A percentile compares a stretch with the other conserved stretches of the same genome.
Evolutionary conservation across 2,888 invertebrate genomes (phyloP).

Genomic region (Troilus luridus): DNA sequence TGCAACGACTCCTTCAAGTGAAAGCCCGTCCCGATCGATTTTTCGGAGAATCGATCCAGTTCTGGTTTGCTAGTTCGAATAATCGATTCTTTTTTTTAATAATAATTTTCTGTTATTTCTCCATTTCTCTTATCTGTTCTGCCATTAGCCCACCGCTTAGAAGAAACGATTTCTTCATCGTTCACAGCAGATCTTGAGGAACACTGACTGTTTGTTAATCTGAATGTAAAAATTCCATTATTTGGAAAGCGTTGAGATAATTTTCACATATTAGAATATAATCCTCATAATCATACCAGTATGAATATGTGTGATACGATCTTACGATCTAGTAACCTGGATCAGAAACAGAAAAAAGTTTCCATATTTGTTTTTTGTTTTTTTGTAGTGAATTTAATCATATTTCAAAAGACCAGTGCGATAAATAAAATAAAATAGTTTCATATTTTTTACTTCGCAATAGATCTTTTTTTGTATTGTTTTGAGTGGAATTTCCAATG

Average conservation of each 20-base stretch:
- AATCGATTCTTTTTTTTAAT: not conserved
- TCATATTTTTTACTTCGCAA: too few species aligned
- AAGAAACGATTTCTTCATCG: not conserved
- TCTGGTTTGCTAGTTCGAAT: not conserved
- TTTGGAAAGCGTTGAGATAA: not conserved
- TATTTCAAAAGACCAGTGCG: too few species aligned
- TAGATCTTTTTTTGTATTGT: too few species aligned
- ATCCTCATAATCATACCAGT: not conserved
- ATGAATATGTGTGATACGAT: not conserved
- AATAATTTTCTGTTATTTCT: not conserved
- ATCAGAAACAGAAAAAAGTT: too few species aligned
- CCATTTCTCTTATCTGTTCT: not conserved
- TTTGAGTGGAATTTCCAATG: too few species aligned
- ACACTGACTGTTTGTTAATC: not conserved
- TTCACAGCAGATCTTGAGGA: not conserved
- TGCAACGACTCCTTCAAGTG: not conserved
- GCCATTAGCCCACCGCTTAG: not conserved
- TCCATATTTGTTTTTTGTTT: too few species aligned
- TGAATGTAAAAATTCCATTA: not conserved
- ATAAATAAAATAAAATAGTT: too few species aligned
- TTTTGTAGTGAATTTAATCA: too few species aligned
- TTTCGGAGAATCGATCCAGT: slow-evolving; percentile 26
- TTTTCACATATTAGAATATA: not conserved
- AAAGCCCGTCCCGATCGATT: not conserved
- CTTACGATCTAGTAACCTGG: not conserved